Base-by-base conservation (phyloP, 2,888 invertebrate species). In the Pachydiplax longipennis region DNA sequence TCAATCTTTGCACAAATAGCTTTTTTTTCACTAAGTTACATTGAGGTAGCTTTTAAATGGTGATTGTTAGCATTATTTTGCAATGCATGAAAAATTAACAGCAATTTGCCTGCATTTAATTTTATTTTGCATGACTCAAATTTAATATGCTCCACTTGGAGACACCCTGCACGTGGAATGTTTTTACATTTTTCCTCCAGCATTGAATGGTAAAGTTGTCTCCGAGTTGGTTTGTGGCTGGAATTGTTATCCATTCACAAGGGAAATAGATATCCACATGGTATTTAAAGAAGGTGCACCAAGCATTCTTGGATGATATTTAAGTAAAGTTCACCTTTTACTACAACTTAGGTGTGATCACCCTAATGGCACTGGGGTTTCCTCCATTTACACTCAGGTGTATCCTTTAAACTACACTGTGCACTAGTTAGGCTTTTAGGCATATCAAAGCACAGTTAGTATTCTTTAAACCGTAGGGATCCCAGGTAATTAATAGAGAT, bases 181-280 rank as follows among this genome's bases (percentile, higher is more conserved):
- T 13, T 82, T 87, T 65, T 61, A 61, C 18, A 44, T 37, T 13
- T n/a, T 22, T 31, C 35, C 12, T 37, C 91, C 92, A 93, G 92
- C 91, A 92, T 92, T 87, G 91, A 92, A 92, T 91, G 92, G 92
- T 92, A 91, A 92, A 92, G 90, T 92, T 92, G 93, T 93, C 92
- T 92, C 93, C 93, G 93, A 93, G 92, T 87, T 80, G 73, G 73
- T 10, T 31, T 31, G 12, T 87, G 87, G 87, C 87, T 87, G 65
- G 87, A 37, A 40, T 65, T 12, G 8, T n/a, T 10, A 53, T 31
- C 40, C 40, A 37, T 61, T 37, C n/a, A 35, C 61, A 61, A 65
- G 15, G 37, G 61, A 58, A 87, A 58, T 87, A 73, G 73, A 22
- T 13, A 73, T 73, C 6, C 73, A 73, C 73, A 31, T 25, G 53